Percentiles rank a stretch among this genome's conserved stretches.
phyloP scores from a whole-genome alignment of 1,140 invertebrate species.

The Drosophila navojoa region DNA sequence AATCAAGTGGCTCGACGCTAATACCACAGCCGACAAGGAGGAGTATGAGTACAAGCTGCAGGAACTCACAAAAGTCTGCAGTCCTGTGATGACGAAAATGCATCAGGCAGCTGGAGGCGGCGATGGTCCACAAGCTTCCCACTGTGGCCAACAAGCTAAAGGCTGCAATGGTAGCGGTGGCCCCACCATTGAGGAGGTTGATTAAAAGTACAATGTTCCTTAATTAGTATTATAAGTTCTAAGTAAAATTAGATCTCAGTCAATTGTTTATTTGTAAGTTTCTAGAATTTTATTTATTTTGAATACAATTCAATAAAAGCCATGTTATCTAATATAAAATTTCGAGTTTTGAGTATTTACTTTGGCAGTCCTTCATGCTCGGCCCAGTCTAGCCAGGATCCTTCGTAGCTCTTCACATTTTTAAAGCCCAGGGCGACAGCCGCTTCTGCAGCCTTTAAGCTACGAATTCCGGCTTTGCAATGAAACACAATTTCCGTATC shows the following conservation, averaged over 20 bases:
- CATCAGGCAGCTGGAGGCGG: constrained; percentile 81
- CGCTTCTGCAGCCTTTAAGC: constrained; percentile 85
- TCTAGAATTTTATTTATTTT: constrained; percentile 17
- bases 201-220: constrained; percentile 84
- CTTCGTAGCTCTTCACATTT: constrained; percentile 83
- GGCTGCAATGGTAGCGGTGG: constrained; percentile 84
- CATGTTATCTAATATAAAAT: background rate
- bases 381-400: constrained; percentile 85
- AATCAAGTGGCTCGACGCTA: constrained; percentile 87
- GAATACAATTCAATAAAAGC: constrained; percentile 38
- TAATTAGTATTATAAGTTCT: constrained; percentile 9
- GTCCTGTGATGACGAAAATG: constrained; percentile 86
- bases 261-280: constrained; percentile 8
- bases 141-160: constrained; percentile 80
- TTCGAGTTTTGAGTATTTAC: constrained; percentile 23
- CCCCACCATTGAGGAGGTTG: constrained; percentile 90
- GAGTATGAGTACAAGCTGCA: constrained; percentile 87
- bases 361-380: constrained; percentile 84
- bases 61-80: constrained; percentile 86
- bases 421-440: constrained; percentile 86
- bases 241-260: constrained; percentile 5
- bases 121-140: constrained; percentile 73
- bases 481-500: constrained; percentile 87
- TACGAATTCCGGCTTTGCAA: constrained; percentile 87
- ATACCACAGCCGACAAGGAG: constrained; percentile 87